phyloP scores from a whole-genome alignment of 2,888 invertebrate genomes.

The Noctua janthina region DNA sequence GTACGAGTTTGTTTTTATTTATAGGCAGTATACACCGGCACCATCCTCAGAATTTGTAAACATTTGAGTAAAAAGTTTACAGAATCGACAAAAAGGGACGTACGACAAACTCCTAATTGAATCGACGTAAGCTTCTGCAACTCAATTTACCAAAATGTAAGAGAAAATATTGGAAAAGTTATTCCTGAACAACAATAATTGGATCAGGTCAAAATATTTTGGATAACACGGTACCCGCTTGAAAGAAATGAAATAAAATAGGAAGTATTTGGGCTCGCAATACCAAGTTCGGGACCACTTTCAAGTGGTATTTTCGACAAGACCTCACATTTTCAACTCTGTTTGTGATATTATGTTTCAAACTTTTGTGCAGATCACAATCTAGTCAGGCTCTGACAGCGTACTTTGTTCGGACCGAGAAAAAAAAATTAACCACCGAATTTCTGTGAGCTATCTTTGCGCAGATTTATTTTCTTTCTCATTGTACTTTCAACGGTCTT shows the following conservation, averaged over 20 bases:
- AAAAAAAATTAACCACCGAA: slow-evolving; percentile 60
- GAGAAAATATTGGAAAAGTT: slow-evolving; percentile 54
- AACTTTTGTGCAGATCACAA: slow-evolving; percentile 84
- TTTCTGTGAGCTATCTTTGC: slow-evolving; percentile 62
- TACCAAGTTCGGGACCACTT: slow-evolving; percentile 77
- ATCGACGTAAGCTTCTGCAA: slow-evolving; percentile 63
- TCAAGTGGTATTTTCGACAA: slow-evolving; percentile 82
- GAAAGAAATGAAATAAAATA: slow-evolving; percentile 63
- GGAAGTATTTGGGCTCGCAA: slow-evolving; percentile 60
- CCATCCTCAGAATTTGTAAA: slow-evolving; percentile 41
- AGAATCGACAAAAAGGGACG: slow-evolving; percentile 44
- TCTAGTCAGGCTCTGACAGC: slow-evolving; percentile 84
- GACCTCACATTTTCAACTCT: slow-evolving; percentile 78
- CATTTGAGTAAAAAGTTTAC: slow-evolving; percentile 46
- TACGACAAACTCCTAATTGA: slow-evolving; percentile 59
- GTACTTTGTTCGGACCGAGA: slow-evolving; percentile 68
- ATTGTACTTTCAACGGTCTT: slow-evolving; percentile 54
- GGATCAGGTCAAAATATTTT: slow-evolving; percentile 58
- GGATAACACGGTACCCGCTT: slow-evolving; percentile 64
- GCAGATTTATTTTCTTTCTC: slow-evolving; percentile 64
- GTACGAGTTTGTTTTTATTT: slow-evolving; percentile 31
- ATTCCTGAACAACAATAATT: slow-evolving; percentile 58
- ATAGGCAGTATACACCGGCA: slow-evolving; percentile 8
- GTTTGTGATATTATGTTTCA: slow-evolving; percentile 80
- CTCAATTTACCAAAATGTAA: slow-evolving; percentile 68